These are phyloP conservation scores for Caenorhabditis afra DNA, from an alignment of 2,888 invertebrate genomes.

Conservation along the genomic window DNA sequence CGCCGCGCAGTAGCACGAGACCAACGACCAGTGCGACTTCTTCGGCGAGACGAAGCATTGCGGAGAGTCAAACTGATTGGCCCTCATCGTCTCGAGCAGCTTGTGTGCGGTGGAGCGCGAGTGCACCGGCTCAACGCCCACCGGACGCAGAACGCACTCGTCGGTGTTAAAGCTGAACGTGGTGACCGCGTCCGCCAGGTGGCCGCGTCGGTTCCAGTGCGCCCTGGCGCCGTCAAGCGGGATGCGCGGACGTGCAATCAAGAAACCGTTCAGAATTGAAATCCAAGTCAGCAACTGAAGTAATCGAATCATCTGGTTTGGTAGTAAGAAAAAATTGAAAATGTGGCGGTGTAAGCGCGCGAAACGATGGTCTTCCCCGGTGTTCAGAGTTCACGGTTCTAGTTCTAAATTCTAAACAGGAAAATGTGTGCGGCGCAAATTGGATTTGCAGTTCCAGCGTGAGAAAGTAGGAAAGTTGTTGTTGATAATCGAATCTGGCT, in stretches of 20 bases:
- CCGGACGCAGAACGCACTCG: too few species aligned
- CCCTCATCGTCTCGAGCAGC: background rate
- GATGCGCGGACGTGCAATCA: too few species aligned
- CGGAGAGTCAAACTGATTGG: background rate
- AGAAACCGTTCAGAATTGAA: conserved; percentile 9
- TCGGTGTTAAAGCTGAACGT: background rate
- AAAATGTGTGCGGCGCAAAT: background rate
- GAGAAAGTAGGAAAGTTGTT: background rate
- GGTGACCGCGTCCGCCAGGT: conserved; percentile 11
- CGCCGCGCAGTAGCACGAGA: conserved; percentile 7
- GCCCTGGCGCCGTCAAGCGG: too few species aligned
- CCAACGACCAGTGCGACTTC: background rate
- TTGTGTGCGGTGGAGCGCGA: background rate
- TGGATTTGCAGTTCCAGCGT: conserved; percentile 1
- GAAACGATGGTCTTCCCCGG: too few species aligned
- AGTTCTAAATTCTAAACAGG: too few species aligned
- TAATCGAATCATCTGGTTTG: conserved; percentile 5
- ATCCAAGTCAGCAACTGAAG: conserved; percentile 16
- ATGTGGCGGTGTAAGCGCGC: too few species aligned
- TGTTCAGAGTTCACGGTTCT: too few species aligned
- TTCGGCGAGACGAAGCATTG: conserved; percentile 9
- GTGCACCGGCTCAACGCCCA: background rate
- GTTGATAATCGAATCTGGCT: too few species aligned
- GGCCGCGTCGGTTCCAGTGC: background rate
- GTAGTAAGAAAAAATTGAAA: too few species aligned